Base-by-base conservation (phyloP, 1,140 invertebrate genomes). In the Drosophila takahashii region DNA sequence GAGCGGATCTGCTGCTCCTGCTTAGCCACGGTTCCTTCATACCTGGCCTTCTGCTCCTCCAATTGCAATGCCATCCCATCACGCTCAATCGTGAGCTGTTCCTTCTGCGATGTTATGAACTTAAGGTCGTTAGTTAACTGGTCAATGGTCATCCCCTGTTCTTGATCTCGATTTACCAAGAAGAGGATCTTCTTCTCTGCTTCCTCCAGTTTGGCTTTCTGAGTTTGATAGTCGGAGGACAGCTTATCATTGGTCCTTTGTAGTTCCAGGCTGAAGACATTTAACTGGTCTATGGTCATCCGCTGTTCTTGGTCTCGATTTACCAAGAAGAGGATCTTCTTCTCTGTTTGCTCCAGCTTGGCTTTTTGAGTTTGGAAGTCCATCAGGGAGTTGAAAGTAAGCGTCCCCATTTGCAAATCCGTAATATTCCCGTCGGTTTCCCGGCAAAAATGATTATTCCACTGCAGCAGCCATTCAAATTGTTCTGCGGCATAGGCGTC, bases 391-490 rank as follows among this genome's bases (percentile, higher is more conserved):
- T 22, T 22, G 1, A 22, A 2, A 22, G 22, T 2, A 22, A 22
- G 22, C 22, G 1, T 1, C 22, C 3, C 22, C 36, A 29, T 69
- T 27, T 50, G 13, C 4, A 34, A 26, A 13, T 29, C 18, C 9
- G 22, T 18, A 29, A 3, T 2, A n/a, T 27, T 22, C 18, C 16
- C 16, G 18, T 37, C 50, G 5, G 11, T 18, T n/a, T 36, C 34
- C 15, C 0, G 9, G 27, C 6, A 42, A 10, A 15, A 1, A 7
- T 53, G 47, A 4, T 52, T 11, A 6, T 1, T 44, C 61, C 61
- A 66, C 61, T 67, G 36, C 4, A 29, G 10, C 11, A 67, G n/a
- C 60, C 41, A 45, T 22, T 54, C 34, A 13, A 26, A 29, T 36
- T 70, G 18, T 16, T 66, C 22, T 1, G 15, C 41, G 2, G 10